Conservation (phyloP, 1,140 invertebrate species). For the Drosophila kohkoa region DNA sequence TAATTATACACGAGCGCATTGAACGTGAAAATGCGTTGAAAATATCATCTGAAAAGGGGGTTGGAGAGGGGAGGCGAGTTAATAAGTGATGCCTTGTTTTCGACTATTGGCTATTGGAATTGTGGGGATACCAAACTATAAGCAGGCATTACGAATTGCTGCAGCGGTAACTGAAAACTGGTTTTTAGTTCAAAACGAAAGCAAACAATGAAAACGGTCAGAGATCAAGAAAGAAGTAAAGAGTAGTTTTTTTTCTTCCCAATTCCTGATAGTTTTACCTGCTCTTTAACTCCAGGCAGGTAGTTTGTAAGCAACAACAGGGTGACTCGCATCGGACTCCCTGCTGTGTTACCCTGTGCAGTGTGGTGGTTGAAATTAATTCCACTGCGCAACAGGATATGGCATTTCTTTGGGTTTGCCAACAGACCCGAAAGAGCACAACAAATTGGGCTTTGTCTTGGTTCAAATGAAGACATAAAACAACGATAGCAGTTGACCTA, state of each 20-base stretch:
- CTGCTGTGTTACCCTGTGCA: constrained; percentile 49
- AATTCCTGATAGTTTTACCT: constrained; percentile 30
- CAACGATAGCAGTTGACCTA: constrained; percentile 49
- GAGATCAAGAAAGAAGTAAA: constrained; percentile 6
- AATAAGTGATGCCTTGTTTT: constrained; percentile 57
- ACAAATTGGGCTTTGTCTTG: constrained; percentile 51
- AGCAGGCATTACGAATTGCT: constrained; percentile 80
- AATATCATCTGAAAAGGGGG: constrained; percentile 15
- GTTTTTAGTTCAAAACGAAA: constrained; percentile 56
- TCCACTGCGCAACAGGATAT: constrained; percentile 77
- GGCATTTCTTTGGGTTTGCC: constrained; percentile 45
- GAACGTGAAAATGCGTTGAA: constrained; percentile 76
- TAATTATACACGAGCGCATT: constrained; percentile 55
- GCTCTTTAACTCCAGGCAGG: constrained; percentile 31
- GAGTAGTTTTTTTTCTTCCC: constrained; percentile 10
- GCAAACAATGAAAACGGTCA: constrained; percentile 26
- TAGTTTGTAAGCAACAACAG: constrained; percentile 21
- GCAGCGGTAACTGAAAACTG: constrained; percentile 56
- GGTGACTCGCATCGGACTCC: constrained; percentile 56
- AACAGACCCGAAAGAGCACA: constrained; percentile 13
- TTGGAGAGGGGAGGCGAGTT: constrained; percentile 8
- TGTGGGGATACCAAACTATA: constrained; percentile 31
- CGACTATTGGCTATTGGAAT: constrained; percentile 59
- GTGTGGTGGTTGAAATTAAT: constrained; percentile 74
- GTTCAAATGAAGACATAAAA: constrained; percentile 75